Percentiles rank a stretch among this genome's conserved stretches.
Conservation (phyloP, 2,113 vertebrate genomes). For the Silurus glanis region DNA sequence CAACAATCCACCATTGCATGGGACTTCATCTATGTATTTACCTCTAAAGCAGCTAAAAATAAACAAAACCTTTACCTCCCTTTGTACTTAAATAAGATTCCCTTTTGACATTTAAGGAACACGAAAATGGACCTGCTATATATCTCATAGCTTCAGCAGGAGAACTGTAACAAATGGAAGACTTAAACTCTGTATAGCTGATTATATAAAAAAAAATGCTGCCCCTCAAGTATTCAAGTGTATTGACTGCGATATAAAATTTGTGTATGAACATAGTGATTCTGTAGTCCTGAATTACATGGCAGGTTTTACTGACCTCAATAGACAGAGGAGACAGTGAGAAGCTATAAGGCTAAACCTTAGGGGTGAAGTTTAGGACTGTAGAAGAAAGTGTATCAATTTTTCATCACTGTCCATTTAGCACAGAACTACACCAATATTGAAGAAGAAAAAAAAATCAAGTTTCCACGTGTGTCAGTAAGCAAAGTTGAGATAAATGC, state of each 20-base stretch:
- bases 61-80: constrained; percentile 59
- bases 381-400: not conserved
- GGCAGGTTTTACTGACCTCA: constrained; percentile 11
- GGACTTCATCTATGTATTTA: constrained; percentile 49
- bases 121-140: constrained; percentile 41
- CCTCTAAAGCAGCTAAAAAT: constrained; percentile 58
- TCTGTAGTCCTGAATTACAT: not conserved
- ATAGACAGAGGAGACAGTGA: not conserved
- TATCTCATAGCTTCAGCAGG: constrained; percentile 9
- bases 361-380: not conserved
- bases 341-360: not conserved
- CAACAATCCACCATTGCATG: constrained; percentile 53
- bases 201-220: constrained; percentile 45
- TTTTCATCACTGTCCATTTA: not conserved
- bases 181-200: constrained; percentile 63
- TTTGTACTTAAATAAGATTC: constrained; percentile 70
- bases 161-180: constrained; percentile 56
- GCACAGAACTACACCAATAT: not conserved
- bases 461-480: not conserved
- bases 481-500: constrained; percentile 68
- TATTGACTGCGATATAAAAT: constrained; percentile 52
- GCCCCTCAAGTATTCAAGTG: constrained; percentile 42
- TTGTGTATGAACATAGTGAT: not conserved
- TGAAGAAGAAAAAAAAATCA: not conserved
- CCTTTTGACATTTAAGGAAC: constrained; percentile 66